Conservation (phyloP, 1,140 invertebrate genomes). For the Paralvinella palmiformis region DNA sequence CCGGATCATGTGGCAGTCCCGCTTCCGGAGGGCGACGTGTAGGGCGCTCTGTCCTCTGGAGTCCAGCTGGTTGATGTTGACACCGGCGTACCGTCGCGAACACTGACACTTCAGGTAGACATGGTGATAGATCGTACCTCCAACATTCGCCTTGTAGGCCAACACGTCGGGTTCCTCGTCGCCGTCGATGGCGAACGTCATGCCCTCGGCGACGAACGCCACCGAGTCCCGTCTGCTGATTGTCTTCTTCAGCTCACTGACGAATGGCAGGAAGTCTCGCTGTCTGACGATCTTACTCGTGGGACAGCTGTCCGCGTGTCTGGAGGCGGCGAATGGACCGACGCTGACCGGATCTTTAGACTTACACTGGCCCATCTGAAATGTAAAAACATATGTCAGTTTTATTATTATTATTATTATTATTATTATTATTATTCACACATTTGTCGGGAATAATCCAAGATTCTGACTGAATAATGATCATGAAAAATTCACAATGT, state of each 20-base stretch:
- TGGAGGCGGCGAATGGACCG: background rate
- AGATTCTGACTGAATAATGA: no score
- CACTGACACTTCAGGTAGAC: background rate
- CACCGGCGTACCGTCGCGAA: background rate
- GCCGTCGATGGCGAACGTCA: background rate
- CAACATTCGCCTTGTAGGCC: background rate
- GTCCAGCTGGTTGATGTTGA: background rate
- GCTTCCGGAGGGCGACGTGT: background rate
- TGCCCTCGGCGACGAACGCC: background rate
- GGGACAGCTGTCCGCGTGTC: background rate
- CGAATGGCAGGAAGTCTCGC: background rate
- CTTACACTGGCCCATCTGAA: background rate
- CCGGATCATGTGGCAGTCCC: background rate
- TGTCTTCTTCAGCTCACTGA: background rate
- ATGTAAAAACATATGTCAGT: no score
- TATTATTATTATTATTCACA: no score
- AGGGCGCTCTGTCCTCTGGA: background rate
- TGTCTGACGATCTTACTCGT: background rate
- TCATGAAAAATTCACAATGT: no score
- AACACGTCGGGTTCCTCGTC: background rate
- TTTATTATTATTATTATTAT: no score
- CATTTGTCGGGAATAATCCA: no score
- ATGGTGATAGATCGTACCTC: background rate
- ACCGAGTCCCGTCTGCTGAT: background rate
- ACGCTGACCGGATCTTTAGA: background rate